These are phyloP conservation scores for Cochlearius cochlearius DNA, from an alignment of 2,113 vertebrate species.

Conservation along the genomic window DNA sequence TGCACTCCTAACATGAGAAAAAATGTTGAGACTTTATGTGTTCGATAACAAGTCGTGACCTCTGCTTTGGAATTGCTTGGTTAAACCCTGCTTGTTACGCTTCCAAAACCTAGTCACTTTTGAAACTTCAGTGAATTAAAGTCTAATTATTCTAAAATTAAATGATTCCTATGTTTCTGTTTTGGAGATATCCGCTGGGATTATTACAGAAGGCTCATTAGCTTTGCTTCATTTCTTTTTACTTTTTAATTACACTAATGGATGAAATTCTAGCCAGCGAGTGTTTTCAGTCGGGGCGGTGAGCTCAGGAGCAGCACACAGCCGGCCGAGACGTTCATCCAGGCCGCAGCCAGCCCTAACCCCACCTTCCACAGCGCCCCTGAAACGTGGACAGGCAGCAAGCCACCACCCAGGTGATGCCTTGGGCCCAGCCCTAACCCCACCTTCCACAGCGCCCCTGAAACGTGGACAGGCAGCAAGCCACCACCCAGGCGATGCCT, in stretches of 20 bases:
- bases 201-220: not conserved
- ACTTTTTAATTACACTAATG: not conserved
- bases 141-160: conserved; percentile 8
- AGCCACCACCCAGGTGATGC: not conserved
- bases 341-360: not conserved
- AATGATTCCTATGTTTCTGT: not conserved
- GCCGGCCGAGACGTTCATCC: not conserved
- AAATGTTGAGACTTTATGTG: not conserved
- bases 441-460: not conserved
- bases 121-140: conserved; percentile 4
- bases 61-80: not conserved
- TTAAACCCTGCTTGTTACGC: not conserved
- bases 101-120: not conserved
- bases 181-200: not conserved
- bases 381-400: not conserved
- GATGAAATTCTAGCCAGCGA: not conserved
- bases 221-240: not conserved
- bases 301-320: conserved; percentile 1
- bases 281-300: not conserved
- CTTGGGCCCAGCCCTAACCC: not conserved
- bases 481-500: not conserved
- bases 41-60: conserved; percentile 60
- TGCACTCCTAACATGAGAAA: conserved; percentile 67
- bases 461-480: not conserved
- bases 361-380: not conserved